Evolutionary conservation across 2,113 vertebrate genomes (phyloP).

Genomic region (Nothoprocta perdicaria): DNA sequence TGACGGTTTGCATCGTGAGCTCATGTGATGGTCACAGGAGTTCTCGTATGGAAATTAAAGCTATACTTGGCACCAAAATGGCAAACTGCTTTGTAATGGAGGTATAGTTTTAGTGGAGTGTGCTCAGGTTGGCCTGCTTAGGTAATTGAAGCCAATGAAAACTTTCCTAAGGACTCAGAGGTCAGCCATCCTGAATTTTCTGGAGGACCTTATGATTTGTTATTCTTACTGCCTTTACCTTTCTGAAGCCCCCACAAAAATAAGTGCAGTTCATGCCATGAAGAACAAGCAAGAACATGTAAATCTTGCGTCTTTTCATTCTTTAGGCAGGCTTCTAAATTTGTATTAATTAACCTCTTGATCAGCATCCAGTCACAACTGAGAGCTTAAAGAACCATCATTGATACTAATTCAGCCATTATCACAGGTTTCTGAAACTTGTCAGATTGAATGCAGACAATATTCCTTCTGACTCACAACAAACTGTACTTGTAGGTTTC

Average conservation of each 20-base stretch:
- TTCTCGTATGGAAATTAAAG: background rate
- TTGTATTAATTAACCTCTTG: background rate
- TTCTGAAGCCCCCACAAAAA: background rate
- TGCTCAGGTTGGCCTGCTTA: background rate
- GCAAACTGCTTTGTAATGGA: background rate
- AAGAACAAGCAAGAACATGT: background rate
- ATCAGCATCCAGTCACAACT: background rate
- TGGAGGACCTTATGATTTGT: background rate
- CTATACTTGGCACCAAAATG: background rate
- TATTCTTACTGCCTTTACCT: background rate
- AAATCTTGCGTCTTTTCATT: background rate
- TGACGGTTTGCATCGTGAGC: background rate
- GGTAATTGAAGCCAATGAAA: background rate
- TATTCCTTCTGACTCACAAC: background rate
- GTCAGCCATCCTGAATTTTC: background rate
- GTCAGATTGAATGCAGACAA: accelerated
- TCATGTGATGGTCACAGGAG: background rate
- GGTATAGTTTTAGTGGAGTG: background rate
- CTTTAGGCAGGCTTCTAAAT: background rate
- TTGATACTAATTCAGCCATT: background rate
- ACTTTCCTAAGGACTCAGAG: background rate
- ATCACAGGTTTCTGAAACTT: background rate
- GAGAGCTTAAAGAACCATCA: background rate
- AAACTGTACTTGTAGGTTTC: background rate
- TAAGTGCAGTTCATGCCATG: background rate